Percentiles rank a stretch among this genome's conserved stretches.
Conservation (phyloP, 2,797 vertebrate genomes). For the Coregonus ussuriensis region DNA sequence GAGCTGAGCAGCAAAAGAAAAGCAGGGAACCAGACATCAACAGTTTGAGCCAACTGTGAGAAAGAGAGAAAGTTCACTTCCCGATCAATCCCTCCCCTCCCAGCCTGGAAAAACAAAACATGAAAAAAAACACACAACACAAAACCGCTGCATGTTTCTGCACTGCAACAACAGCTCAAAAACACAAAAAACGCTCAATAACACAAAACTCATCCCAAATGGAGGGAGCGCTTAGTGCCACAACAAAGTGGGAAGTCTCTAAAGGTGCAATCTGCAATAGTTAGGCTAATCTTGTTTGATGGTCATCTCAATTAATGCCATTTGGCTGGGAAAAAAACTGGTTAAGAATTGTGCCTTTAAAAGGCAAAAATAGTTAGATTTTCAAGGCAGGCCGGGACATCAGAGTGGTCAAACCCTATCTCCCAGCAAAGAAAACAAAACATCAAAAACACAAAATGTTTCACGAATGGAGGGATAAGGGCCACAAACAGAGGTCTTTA, state of each 20-base stretch:
- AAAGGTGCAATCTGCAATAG: background rate
- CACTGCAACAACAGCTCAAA: conserved; percentile 31
- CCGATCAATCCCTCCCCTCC: background rate
- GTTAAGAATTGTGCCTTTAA: too few relatives aligned
- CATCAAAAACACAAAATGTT: too few relatives aligned
- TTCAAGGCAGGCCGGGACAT: conserved; percentile 39
- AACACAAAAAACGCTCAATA: conserved; percentile 45
- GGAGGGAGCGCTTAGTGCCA: conserved; percentile 19
- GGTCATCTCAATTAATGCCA: too few relatives aligned
- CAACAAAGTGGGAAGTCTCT: conserved; percentile 39
- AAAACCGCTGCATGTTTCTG: background rate
- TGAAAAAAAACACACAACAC: conserved; percentile 13
- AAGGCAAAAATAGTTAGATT: conserved; percentile 35
- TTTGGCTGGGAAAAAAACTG: too few relatives aligned
- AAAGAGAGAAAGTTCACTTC: conserved; percentile 60
- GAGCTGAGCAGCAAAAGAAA: background rate
- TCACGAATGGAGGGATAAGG: too few relatives aligned
- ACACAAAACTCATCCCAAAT: conserved; percentile 20
- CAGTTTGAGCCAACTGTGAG: conserved; percentile 59
- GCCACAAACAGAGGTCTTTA: too few relatives aligned
- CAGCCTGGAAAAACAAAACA: conserved; percentile 46
- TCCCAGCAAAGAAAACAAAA: conserved; percentile 9
- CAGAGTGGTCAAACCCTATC: conserved; percentile 53
- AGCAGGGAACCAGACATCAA: conserved; percentile 62
- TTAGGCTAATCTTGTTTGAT: too few relatives aligned